Evolutionary conservation across 2,797 vertebrate species (phyloP), one percentile per base, ranked within the genome.

Genomic region (Cyprinodon diabolis): DNA sequence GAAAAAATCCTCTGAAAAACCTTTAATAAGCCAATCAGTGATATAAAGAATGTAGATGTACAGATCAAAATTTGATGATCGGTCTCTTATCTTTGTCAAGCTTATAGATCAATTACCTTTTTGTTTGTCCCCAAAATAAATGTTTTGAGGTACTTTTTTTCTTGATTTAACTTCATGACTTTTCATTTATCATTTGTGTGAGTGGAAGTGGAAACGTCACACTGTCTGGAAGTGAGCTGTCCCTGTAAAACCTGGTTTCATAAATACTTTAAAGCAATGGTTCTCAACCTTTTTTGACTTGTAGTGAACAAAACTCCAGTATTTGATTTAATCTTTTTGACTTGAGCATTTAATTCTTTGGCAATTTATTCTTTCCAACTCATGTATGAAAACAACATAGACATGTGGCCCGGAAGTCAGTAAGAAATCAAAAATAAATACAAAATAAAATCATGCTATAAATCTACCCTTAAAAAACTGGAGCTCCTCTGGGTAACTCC

Each of bases 1-100:
- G 30, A 30, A 30, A 30, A 30, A 30, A 30, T 2, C 2, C 30
- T 3, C 30, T 3, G 30, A 30, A 68, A 63, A 40, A 69, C 77
- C 79, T 80, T 73, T 30, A 23, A 77, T 54, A 65, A 80, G 79
- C 15, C 66, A 75, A 60, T 74, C 76, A 67, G 51, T 69, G 73
- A 75, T 69, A 80, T 81, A 78, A 12, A 65, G 11, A 43, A 47
- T 7, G 8, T 3, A 48, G 47, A 11, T 11, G 47, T 14, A 48
- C 47, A 11, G 47, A 14, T 23, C 21, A 3, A 3, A 47, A 45
- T 47, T n/a, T 55, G 13, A 1, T 65, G 40, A 45, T n/a, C 11
- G 4, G 21, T 40, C 11, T 23, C 11, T 13, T 0, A 65, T 65
- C 62, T 65, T 23, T 14, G 40, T 47, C 14, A 45, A 65, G 40